A percentile compares a stretch with the other conserved stretches of the same genome.
Evolutionary conservation across 2,113 vertebrate species (phyloP).

Genomic region (Diphyllodes magnificus): DNA sequence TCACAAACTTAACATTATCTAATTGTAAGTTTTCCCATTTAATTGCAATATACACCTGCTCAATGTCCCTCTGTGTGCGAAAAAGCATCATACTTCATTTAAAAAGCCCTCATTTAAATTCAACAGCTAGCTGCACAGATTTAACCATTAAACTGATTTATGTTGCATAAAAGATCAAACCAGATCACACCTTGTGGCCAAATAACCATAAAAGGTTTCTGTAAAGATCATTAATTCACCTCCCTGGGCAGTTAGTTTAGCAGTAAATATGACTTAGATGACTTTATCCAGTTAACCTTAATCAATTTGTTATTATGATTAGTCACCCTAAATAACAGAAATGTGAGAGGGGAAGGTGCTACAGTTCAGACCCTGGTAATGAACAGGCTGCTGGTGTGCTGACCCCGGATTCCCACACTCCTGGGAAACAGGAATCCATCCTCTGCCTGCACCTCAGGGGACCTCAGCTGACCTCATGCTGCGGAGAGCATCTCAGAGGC

Average conservation of each 20-base stretch:
- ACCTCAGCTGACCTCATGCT: not conserved
- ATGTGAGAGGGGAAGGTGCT: constrained; percentile 22
- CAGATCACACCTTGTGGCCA: constrained; percentile 70
- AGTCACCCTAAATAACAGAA: constrained; percentile 59
- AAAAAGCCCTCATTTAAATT: constrained; percentile 68
- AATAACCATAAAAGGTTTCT: constrained; percentile 70
- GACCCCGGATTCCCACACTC: not conserved
- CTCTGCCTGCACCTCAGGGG: not conserved
- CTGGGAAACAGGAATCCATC: not conserved
- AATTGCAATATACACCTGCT: constrained; percentile 68
- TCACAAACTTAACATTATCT: constrained; percentile 66
- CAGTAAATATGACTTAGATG: constrained; percentile 66
- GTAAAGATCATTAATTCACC: constrained; percentile 73
- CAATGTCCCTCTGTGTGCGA: constrained; percentile 51
- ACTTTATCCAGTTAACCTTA: constrained; percentile 69
- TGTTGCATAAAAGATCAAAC: constrained; percentile 70
- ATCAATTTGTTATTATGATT: constrained; percentile 70
- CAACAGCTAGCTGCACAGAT: constrained; percentile 67
- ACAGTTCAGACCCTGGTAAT: not conserved
- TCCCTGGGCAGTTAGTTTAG: constrained; percentile 68
- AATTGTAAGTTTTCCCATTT: constrained; percentile 68
- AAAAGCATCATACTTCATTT: constrained; percentile 64
- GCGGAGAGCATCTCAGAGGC: not conserved
- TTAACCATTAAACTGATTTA: constrained; percentile 72
- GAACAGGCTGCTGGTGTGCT: not conserved